Percentiles rank a stretch among this genome's conserved stretches.
phyloP scores from a whole-genome alignment of 1,140 invertebrate species.

The Zaprionus ghesquierei region DNA sequence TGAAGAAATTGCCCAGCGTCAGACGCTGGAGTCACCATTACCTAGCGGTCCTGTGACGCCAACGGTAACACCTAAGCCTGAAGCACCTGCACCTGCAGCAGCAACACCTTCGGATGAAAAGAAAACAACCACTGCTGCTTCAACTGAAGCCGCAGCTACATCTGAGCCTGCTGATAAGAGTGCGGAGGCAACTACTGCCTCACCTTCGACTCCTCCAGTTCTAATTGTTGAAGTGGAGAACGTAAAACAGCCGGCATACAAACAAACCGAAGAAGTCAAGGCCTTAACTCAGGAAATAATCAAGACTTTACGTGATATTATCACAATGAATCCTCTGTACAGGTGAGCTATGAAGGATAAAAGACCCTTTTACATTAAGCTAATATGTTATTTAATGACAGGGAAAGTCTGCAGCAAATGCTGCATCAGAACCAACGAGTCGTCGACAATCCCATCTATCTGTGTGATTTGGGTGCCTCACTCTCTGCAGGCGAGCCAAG shows the following conservation, averaged over 20 bases:
- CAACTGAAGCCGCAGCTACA: neutral
- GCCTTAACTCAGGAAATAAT: constrained; percentile 98
- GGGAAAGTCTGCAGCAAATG: constrained; percentile 96
- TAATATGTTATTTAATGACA: constrained; percentile 1
- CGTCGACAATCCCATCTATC: constrained; percentile 99
- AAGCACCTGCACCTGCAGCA: neutral
- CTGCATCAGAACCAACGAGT: constrained; percentile 97
- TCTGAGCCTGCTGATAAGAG: neutral
- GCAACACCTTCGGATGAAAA: neutral
- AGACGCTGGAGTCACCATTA: constrained; percentile 49
- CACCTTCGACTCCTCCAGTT: constrained; percentile 83
- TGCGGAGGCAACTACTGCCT: constrained; percentile 65
- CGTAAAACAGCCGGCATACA: constrained; percentile 93
- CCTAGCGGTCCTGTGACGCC: constrained; percentile 38
- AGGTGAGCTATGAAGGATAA: constrained; percentile 76
- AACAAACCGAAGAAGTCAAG: constrained; percentile 97
- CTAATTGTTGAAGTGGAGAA: constrained; percentile 98
- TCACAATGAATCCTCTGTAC: constrained; percentile 97
- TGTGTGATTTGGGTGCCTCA: constrained; percentile 97
- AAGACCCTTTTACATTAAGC: neutral
- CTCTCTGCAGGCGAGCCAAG: constrained; percentile 95
- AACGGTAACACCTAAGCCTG: neutral
- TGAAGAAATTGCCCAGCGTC: constrained; percentile 39
- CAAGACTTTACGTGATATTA: constrained; percentile 98
- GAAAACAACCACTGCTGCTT: neutral